phyloP scores from a whole-genome alignment of 1,140 invertebrate species.

The Bombus haemorrhoidalis region DNA sequence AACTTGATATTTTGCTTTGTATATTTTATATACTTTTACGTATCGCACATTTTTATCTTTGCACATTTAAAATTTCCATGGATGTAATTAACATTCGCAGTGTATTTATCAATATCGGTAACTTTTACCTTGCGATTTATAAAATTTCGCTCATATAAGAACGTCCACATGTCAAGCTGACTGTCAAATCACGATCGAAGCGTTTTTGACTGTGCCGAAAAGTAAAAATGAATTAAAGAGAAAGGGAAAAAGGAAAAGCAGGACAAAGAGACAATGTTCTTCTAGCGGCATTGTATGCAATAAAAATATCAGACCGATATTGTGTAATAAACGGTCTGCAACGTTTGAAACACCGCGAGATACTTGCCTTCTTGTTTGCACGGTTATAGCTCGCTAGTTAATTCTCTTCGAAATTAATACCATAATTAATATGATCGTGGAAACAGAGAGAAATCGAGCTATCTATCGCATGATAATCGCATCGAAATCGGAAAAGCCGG shows the following conservation, averaged over 20 bases:
- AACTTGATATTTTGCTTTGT: too few relatives aligned
- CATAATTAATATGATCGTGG: not conserved
- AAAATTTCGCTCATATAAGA: too few relatives aligned
- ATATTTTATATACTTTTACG: too few relatives aligned
- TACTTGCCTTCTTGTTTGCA: not conserved
- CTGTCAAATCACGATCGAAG: too few relatives aligned
- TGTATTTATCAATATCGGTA: too few relatives aligned
- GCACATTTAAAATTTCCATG: too few relatives aligned
- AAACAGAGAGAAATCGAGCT: not conserved
- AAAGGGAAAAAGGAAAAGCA: not conserved
- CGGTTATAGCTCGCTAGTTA: not conserved
- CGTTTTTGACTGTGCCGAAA: too few relatives aligned
- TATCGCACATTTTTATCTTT: too few relatives aligned
- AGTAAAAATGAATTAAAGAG: not conserved
- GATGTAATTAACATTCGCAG: too few relatives aligned
- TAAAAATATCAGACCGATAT: not conserved
- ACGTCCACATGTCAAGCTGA: too few relatives aligned
- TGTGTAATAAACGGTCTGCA: not conserved
- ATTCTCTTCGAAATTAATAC: slow-evolving; percentile 34
- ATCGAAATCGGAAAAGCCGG: slow-evolving; percentile 6
- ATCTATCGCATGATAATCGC: slow-evolving; percentile 19
- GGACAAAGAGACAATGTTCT: too few relatives aligned
- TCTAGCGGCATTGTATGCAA: not conserved
- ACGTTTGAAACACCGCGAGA: not conserved
- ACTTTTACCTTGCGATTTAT: too few relatives aligned